Percentiles rank a stretch among this genome's conserved stretches.
These are phyloP conservation scores for Planococcus citri DNA, from an alignment of 1,140 invertebrate species.

Conservation along the genomic window DNA sequence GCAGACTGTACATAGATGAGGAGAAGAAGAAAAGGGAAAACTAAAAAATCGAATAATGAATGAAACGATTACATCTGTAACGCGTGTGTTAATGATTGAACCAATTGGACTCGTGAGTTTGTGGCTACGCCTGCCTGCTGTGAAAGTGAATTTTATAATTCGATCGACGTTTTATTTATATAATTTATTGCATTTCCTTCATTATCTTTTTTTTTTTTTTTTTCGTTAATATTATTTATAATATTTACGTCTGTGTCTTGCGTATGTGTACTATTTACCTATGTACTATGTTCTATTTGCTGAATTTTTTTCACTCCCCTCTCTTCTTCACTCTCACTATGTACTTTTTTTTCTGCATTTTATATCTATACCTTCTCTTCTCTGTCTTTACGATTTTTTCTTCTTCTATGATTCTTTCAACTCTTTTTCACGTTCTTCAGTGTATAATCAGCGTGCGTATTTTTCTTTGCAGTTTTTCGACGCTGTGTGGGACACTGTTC, in stretches of 20 bases:
- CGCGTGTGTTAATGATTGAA: conserved; percentile 2
- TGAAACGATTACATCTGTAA: neutral
- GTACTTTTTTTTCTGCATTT: neutral
- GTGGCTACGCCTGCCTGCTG: neutral
- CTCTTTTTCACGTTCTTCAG: too few species aligned
- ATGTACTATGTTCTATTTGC: too few species aligned
- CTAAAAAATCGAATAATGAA: neutral
- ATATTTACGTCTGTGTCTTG: too few species aligned
- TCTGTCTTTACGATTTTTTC: neutral
- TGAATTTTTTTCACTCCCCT: too few species aligned
- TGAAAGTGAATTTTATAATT: conserved; percentile 17
- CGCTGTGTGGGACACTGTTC: too few species aligned
- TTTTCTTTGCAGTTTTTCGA: conserved; percentile 1
- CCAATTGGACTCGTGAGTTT: neutral
- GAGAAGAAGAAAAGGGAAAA: too few species aligned
- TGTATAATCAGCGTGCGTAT: neutral
- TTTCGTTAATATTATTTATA: neutral
- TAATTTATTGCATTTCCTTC: conserved; percentile 12
- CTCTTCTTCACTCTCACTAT: too few species aligned
- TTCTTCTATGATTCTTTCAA: too few species aligned
- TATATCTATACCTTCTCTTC: neutral
- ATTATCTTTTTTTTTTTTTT: neutral
- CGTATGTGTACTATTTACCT: too few species aligned
- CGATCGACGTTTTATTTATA: conserved; percentile 9
- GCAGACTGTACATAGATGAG: too few species aligned